Conservation (phyloP, 2,113 vertebrate genomes). For the Kobus ellipsiprymnus region DNA sequence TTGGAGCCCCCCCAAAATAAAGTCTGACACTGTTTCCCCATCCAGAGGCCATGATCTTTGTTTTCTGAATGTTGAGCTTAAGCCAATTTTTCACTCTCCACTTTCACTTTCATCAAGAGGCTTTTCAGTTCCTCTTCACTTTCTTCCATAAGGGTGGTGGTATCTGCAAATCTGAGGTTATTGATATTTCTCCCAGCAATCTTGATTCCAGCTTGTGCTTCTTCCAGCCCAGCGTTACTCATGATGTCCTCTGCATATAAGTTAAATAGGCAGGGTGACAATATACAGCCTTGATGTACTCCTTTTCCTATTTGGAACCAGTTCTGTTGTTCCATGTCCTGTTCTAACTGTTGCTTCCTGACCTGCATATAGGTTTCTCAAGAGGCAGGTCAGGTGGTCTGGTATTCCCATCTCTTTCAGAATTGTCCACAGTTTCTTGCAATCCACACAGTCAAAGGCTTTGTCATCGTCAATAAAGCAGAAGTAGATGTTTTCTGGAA, state of each 20-base stretch:
- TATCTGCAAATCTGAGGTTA: not conserved
- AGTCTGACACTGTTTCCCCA: not conserved
- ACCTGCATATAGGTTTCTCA: not conserved
- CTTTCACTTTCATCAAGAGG: not conserved
- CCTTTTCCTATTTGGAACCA: not conserved
- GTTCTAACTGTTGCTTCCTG: not conserved
- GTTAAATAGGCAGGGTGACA: not conserved
- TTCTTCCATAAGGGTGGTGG: not conserved
- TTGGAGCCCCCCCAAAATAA: not conserved
- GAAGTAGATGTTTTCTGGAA: too few species aligned
- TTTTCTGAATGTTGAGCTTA: not conserved
- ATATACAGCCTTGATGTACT: not conserved
- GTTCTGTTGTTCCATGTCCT: not conserved
- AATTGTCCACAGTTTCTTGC: too few species aligned
- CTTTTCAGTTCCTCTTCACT: too few species aligned
- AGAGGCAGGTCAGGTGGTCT: not conserved
- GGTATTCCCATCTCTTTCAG: too few species aligned
- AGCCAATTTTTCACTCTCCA: not conserved
- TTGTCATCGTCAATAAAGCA: too few species aligned
- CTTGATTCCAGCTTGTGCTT: not conserved
- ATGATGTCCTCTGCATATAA: not conserved
- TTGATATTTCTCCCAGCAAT: not conserved
- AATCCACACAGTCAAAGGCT: too few species aligned
- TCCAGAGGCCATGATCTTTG: rapidly evolving
- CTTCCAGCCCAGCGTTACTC: not conserved